A percentile compares a stretch with the other conserved stretches of the same genome.
These are phyloP conservation scores for Penelope pileata DNA, from an alignment of 2,113 vertebrate species.

Conservation along the genomic window DNA sequence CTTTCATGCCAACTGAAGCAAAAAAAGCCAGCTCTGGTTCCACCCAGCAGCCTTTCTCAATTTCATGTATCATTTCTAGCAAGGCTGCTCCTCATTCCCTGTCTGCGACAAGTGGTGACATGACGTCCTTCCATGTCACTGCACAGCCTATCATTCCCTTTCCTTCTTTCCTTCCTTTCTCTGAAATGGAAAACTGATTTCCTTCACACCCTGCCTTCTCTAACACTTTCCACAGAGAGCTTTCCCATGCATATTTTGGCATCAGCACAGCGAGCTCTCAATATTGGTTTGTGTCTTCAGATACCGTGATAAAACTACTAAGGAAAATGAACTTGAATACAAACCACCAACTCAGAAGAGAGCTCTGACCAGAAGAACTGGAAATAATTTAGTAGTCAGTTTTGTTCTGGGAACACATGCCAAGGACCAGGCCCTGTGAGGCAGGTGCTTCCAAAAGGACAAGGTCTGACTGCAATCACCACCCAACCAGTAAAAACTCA, in stretches of 20 bases:
- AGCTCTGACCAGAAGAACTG: not conserved
- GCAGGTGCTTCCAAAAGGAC: not conserved
- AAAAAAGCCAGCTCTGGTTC: not conserved
- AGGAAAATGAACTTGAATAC: not conserved
- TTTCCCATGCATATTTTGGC: not conserved
- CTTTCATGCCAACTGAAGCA: not conserved
- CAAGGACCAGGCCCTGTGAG: not conserved
- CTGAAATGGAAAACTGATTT: not conserved
- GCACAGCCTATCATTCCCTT: not conserved
- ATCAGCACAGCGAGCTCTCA: not conserved
- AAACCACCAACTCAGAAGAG: not conserved
- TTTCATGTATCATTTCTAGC: not conserved
- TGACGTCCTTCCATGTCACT: not conserved
- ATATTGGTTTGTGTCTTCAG: not conserved
- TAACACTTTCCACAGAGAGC: not conserved
- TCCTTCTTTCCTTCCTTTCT: not conserved
- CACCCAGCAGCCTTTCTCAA: not conserved
- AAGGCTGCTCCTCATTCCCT: not conserved
- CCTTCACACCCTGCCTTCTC: not conserved
- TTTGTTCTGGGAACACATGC: not conserved
- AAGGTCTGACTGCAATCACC: not conserved
- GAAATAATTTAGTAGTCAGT: not conserved
- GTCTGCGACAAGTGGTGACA: not conserved
- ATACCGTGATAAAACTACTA: not conserved
- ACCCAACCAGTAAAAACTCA: not conserved